Base-by-base conservation (phyloP, 2,113 vertebrate species). In the Melanerpes formicivorus region DNA sequence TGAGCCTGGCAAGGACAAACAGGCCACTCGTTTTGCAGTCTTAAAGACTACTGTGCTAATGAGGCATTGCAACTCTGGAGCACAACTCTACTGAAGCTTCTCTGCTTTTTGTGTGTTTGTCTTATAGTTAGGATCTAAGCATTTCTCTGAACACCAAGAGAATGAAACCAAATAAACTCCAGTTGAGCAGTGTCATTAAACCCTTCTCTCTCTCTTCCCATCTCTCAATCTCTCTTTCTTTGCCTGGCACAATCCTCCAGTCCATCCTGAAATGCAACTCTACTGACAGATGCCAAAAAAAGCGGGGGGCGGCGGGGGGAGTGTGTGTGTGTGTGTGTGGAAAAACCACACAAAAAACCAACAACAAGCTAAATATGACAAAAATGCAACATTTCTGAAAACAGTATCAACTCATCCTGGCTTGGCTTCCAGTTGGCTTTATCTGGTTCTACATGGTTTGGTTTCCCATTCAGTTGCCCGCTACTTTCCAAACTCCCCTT, bases 101-200 rank as follows among this genome's bases (percentile, higher is more conserved):
- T 80, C 84, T 79, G 62, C 62, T 93, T 96, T 90, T 65, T 54
- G 48, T 83, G 87, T 88, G 80, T 87, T 91, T 92, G 82, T 62
- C 86, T 92, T 88, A 80, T 55, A 74, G 65, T 94, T 66, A 22
- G 81, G 58, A 91, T 77, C 93, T 90, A 84, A 80, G 89, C 55
- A 4, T 84, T 90, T 88, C 75, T 73, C 78, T 76, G 87, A 88
- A 77, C 83, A 79, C 29, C 58, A 50, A 56, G 80, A 90, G 72
- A 87, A 80, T 74, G 75, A 93, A 96, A 95, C 64, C 86, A 30
- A 96, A 87, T 90, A 90, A 95, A 95, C 72, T 87, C 76, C 83
- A 91, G 71, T 22, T 73, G 60, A 97, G 58, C 56, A 54, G 22
- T 25, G 90, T 89, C 64, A 88, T 86, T 88, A 94, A 93, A 56